Base-by-base conservation (phyloP, 2,888 invertebrate species). In the Dendrolimus houi region DNA sequence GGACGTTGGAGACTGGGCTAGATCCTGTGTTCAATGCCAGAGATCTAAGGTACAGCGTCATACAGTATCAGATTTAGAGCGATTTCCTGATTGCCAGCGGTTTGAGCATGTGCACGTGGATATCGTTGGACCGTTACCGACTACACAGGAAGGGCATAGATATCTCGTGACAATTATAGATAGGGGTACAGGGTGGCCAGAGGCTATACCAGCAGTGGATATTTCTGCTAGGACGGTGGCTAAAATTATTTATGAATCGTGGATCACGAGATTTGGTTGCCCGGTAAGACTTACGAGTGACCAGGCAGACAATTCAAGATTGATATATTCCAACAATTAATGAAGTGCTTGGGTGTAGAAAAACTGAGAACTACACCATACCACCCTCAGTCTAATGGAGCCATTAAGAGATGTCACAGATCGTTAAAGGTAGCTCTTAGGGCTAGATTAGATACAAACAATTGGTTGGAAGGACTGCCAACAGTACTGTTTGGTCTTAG, bases 171-270 rank as follows among this genome's bases (percentile, higher is more conserved):
- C 68, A 0, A 66, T 68, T 47, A 64, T 67, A 52, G 65, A 67
- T 54, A 55, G 71, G 13, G 41, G 9, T 12, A 69, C 66, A 8
- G 42, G 63, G 8, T 69, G 71, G 69, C 67, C 69, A 1, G 68
- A 70, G 57, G 70, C 63, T 1, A 55, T 61, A 53, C 65, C 67
- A 1, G 55, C 64, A 6, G n/a, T 53, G 41, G 64, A 65, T 9
- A 65, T 64, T 14, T 58, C 61, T 9, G 66, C 64, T 1, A 62
- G 66, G 9, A 60, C 55, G 2, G 62, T 67, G 8, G 63, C 68
- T 1, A 62, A 54, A n/a, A 54, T 52, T 1, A 41, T 68, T 9
- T 65, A 64, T 56, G 59, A 62, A 17, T 54, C 41, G 1, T 68
- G 66, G 65, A 59, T 67, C 8, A 47, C 42, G 8, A 53, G 65